Evolutionary conservation across 2,797 vertebrate species (phyloP).

Genomic region (Gouania willdenowi): DNA sequence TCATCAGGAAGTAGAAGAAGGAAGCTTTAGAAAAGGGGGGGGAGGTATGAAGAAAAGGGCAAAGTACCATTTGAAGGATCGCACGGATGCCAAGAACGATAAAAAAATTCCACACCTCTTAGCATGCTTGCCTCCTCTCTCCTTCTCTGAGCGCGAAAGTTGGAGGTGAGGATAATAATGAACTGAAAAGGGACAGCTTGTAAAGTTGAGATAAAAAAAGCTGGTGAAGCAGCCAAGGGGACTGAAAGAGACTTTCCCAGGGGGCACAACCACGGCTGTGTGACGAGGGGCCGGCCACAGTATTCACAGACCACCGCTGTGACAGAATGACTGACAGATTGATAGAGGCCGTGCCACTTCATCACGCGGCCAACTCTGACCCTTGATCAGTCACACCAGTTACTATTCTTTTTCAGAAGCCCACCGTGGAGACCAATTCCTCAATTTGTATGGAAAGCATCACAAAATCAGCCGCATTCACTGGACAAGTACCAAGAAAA

Average conservation of each 20-base stretch:
- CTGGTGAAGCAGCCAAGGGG: constrained; percentile 45
- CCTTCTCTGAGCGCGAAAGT: constrained; percentile 37
- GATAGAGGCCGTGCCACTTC: constrained; percentile 72
- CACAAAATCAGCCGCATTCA: constrained; percentile 58
- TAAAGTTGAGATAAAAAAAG: constrained; percentile 74
- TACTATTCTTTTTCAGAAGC: constrained; percentile 64
- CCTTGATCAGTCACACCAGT: constrained; percentile 73
- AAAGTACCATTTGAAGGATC: constrained; percentile 63
- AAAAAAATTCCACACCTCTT: constrained; percentile 70
- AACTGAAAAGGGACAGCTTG: constrained; percentile 70
- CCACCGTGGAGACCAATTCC: constrained; percentile 53
- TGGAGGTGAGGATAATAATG: constrained; percentile 68
- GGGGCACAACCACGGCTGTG: constrained; percentile 42
- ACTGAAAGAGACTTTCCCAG: constrained; percentile 62
- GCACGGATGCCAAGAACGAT: constrained; percentile 71
- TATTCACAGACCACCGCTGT: constrained; percentile 64
- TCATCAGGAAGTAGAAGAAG: constrained; percentile 21
- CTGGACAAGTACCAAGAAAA: constrained; percentile 45
- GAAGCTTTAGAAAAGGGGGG: constrained; percentile 24
- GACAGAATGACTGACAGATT: constrained; percentile 73
- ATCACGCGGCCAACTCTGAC: constrained; percentile 70
- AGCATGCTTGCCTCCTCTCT: constrained; percentile 39
- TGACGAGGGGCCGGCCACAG: constrained; percentile 47
- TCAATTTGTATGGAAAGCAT: constrained; percentile 74
- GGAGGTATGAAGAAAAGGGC: constrained; percentile 51